Evolutionary conservation across 1,140 invertebrate species (phyloP).

Genomic region (Zophobas atratus): DNA sequence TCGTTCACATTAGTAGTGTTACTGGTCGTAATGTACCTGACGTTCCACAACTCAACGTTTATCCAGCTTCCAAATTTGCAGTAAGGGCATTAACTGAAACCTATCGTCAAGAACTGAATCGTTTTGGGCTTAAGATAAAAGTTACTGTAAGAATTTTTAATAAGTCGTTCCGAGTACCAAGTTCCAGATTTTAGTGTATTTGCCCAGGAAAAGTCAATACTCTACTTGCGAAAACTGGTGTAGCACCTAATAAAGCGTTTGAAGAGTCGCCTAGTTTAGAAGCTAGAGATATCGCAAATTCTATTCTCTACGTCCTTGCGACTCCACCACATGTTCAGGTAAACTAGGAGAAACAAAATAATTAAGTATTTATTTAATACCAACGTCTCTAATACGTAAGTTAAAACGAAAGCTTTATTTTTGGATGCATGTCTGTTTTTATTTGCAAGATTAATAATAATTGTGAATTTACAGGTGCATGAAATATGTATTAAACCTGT

Average conservation of each 20-base stretch:
- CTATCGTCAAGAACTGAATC: slow-evolving; percentile 70
- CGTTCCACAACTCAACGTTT: slow-evolving; percentile 68
- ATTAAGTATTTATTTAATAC: too few relatives aligned
- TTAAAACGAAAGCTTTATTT: neutral
- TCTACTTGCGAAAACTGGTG: slow-evolving; percentile 66
- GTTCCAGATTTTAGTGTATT: slow-evolving; percentile 67
- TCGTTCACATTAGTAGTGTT: slow-evolving; percentile 52
- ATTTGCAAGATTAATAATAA: too few relatives aligned
- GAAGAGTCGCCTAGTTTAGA: slow-evolving; percentile 58
- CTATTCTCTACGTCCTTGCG: slow-evolving; percentile 72
- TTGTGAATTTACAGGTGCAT: slow-evolving; percentile 2
- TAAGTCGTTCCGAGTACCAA: neutral
- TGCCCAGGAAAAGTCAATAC: slow-evolving; percentile 76
- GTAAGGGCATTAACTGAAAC: slow-evolving; percentile 74
- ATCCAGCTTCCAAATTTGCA: slow-evolving; percentile 75
- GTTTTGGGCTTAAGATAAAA: slow-evolving; percentile 67
- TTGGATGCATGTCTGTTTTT: neutral
- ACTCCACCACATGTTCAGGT: slow-evolving; percentile 77
- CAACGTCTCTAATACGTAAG: too few relatives aligned
- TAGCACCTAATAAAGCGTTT: neutral
- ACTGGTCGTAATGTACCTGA: slow-evolving; percentile 54
- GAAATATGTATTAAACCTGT: neutral
- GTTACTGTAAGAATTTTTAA: slow-evolving; percentile 49
- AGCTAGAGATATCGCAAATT: slow-evolving; percentile 72
- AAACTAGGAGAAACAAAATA: slow-evolving; percentile 8